Conservation (phyloP, 2,797 vertebrate species). For the Peromyscus nudipes region DNA sequence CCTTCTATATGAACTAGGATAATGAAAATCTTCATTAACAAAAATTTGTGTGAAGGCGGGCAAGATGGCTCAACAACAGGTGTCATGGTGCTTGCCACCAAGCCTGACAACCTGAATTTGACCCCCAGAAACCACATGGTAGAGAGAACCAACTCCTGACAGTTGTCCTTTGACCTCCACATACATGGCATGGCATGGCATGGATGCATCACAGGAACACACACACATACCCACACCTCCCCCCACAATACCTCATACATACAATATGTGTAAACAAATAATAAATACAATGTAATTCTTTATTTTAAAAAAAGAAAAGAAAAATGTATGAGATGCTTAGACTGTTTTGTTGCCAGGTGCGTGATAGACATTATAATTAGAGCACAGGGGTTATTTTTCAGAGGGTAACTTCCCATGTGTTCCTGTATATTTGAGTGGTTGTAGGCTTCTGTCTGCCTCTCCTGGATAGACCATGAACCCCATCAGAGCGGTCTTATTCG, state of each 20-base stretch:
- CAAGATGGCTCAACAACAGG: background rate
- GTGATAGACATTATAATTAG: background rate
- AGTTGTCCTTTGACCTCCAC: background rate
- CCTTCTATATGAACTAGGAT: background rate
- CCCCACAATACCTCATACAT: background rate
- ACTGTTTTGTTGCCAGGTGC: background rate
- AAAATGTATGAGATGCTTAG: background rate
- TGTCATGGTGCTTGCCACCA: background rate
- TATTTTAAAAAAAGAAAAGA: background rate
- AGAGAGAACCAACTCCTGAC: background rate
- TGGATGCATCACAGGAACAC: background rate
- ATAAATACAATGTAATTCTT: background rate
- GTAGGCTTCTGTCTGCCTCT: background rate
- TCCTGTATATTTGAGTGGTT: background rate
- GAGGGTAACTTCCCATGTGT: background rate
- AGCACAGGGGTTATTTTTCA: background rate
- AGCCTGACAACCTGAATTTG: background rate
- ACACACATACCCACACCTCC: background rate
- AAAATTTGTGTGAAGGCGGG: background rate
- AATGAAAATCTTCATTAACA: slow-evolving; percentile 16
- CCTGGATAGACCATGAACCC: background rate
- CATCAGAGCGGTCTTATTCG: background rate
- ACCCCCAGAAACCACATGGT: background rate
- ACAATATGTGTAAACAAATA: background rate
- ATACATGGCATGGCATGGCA: background rate